phyloP scores from a whole-genome alignment of 2,113 vertebrate genomes.

The Sphaerodactylus townsendi region DNA sequence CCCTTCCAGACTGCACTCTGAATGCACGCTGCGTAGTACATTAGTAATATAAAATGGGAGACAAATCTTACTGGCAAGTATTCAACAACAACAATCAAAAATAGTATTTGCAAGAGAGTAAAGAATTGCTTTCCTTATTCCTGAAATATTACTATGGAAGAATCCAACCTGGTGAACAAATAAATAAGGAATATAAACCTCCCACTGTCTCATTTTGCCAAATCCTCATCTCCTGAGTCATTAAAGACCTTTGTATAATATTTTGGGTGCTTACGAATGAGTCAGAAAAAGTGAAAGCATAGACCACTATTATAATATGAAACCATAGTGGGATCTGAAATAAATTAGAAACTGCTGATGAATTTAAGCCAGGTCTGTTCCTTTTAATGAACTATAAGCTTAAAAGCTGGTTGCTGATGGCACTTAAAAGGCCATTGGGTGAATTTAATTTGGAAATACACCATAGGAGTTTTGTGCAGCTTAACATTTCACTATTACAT shows the following conservation, averaged over 20 bases:
- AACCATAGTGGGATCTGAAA: not conserved
- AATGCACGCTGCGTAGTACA: not conserved
- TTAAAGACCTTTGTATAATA: not conserved
- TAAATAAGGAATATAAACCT: constrained; percentile 6
- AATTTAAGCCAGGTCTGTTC: not conserved
- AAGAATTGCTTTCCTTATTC: not conserved
- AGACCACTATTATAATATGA: not conserved
- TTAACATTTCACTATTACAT: not conserved
- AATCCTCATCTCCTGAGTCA: not conserved
- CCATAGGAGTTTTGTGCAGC: not conserved
- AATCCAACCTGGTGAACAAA: constrained; percentile 25
- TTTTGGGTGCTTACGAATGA: not conserved
- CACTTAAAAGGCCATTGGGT: not conserved
- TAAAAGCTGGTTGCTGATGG: not conserved
- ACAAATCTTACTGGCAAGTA: constrained; percentile 12
- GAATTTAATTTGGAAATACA: not conserved
- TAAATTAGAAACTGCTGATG: not conserved
- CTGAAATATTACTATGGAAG: constrained; percentile 17
- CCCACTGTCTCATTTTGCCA: not conserved
- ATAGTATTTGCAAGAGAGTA: not conserved
- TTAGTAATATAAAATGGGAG: constrained; percentile 18
- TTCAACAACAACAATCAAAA: constrained; percentile 17
- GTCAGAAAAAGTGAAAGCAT: not conserved
- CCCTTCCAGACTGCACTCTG: not conserved
- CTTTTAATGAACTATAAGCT: not conserved